Base-by-base conservation (phyloP, 2,888 invertebrate genomes). In the Leucophora obtusa region DNA sequence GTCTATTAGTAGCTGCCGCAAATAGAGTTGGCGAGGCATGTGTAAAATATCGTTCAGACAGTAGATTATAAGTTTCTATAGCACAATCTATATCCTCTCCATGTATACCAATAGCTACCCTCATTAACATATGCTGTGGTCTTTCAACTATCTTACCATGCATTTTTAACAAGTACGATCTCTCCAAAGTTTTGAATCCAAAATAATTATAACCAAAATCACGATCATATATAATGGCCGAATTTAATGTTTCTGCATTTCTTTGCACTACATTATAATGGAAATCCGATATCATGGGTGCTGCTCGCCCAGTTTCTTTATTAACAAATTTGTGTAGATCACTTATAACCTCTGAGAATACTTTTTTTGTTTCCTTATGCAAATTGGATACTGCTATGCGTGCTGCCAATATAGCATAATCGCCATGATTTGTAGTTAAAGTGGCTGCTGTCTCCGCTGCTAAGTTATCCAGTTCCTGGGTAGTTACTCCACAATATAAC, bases 381-480 rank as follows among this genome's bases (percentile, higher is more conserved):
- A 99, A 92, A 91, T 99, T 99, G 0, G 98, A 98, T 56, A 99
- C 95, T 8, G 97, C 98, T 86, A 99, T 96, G 84, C 99, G 93
- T 3, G 96, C 96, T 69, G 96, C 97, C 66, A 97, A 91, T 77
- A 95, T 91, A 6, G 96, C 98, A 92, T 99, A 99, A 91, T 99
- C 99, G 0, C 98, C 97, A 91, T 99, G 99, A 86, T 96, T 95
- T 3, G 97, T 97, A 0, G 99, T 98, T 95, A 98, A 96, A 35
- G 97, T 97, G 11, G 99, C 99, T n/a, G 99, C 97, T 51, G 97
- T 99, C 91, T 99, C 99, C 0, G 99, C 99, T 56, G 99, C 99
- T 82, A 99, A 92, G 89, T 98, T 99, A 90, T 99, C 99, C 85
- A 99, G 91, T 89, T 99, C 98, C 17, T 97, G 95, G 0, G 99